A percentile compares a stretch with the other conserved stretches of the same genome.
phyloP scores from a whole-genome alignment of 2,888 invertebrate species.

The Dryocosmus kuriphilus region DNA sequence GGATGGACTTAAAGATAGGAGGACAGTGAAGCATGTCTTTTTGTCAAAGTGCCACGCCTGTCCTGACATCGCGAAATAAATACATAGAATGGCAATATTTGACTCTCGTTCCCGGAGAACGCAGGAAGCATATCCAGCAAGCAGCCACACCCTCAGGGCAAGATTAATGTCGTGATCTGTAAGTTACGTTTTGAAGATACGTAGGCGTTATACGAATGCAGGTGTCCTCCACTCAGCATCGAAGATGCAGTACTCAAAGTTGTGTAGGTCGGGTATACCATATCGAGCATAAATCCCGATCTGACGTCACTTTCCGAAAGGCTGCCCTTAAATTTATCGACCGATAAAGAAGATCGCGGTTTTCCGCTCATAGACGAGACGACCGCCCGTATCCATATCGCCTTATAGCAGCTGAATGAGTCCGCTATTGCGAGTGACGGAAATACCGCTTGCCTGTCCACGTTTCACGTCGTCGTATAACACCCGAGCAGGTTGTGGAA shows the following conservation, averaged over 20 bases:
- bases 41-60: conserved; percentile 35
- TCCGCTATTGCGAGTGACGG: conserved; percentile 42
- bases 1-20: neutral
- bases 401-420: conserved; percentile 15
- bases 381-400: conserved; percentile 27
- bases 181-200: conserved; percentile 30
- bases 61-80: conserved; percentile 3
- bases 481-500: conserved; percentile 44
- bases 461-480: conserved; percentile 54
- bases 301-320: conserved; percentile 44
- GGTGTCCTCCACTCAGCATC: conserved; percentile 42
- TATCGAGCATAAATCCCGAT: conserved; percentile 53
- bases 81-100: conserved; percentile 25
- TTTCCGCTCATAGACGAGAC: conserved; percentile 56
- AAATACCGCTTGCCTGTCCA: conserved; percentile 48
- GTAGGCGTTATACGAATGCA: conserved; percentile 45
- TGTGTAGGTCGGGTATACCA: conserved; percentile 39
- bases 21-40: conserved; percentile 18
- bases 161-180: conserved; percentile 41
- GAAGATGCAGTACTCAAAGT: conserved; percentile 39
- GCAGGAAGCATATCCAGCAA: conserved; percentile 5
- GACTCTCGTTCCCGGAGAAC: conserved; percentile 1
- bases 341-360: conserved; percentile 62
- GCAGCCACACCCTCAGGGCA: conserved; percentile 36
- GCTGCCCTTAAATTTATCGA: conserved; percentile 63